Conservation (phyloP, 2,113 vertebrate genomes). For the Mesoclemmys tuberculata region DNA sequence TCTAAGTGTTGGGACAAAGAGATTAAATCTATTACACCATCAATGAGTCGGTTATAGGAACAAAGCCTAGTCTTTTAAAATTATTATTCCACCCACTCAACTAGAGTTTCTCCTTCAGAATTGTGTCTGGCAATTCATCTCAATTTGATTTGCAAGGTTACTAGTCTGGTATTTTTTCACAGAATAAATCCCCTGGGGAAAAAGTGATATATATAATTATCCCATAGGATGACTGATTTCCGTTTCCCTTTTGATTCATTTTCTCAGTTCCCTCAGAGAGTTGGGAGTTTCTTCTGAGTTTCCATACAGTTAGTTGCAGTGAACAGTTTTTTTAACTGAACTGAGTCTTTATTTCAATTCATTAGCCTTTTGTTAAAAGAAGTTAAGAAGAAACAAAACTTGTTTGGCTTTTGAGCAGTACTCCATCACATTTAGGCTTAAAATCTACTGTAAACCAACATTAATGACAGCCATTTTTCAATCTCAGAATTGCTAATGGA, state of each 20-base stretch:
- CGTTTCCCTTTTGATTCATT: background rate
- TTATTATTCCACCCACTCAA: background rate
- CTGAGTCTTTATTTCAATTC: background rate
- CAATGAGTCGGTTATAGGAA: background rate
- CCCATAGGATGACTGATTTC: background rate
- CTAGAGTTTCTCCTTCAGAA: background rate
- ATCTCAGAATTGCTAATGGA: background rate
- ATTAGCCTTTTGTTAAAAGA: background rate
- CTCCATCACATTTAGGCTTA: background rate
- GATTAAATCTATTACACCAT: background rate
- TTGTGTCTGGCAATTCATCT: background rate
- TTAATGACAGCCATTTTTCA: background rate
- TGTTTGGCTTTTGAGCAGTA: background rate
- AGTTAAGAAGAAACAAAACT: background rate
- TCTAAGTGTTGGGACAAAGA: background rate
- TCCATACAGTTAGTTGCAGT: background rate
- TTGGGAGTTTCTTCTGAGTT: background rate
- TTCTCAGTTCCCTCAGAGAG: background rate
- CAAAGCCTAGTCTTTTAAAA: background rate
- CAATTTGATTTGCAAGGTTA: background rate
- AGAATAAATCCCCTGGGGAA: background rate
- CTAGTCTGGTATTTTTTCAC: background rate
- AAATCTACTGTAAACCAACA: background rate
- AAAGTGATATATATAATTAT: background rate
- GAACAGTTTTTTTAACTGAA: background rate